A percentile compares a stretch with the other conserved stretches of the same genome.
phyloP scores from a whole-genome alignment of 1,140 invertebrate genomes.

The Hirudo medicinalis region DNA sequence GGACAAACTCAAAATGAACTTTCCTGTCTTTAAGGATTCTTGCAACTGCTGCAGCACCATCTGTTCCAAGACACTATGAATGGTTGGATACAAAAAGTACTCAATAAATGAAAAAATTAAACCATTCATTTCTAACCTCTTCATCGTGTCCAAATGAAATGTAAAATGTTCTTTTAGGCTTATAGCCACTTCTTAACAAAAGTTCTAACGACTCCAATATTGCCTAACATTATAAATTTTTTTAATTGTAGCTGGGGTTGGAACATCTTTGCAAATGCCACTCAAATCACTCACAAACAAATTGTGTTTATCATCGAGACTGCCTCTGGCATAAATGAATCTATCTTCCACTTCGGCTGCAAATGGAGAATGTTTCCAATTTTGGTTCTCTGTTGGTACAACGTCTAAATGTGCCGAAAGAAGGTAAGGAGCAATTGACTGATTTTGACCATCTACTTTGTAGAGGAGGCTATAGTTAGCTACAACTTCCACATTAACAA shows the following conservation, averaged over 20 bases:
- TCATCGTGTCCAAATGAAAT: slow-evolving; percentile 53
- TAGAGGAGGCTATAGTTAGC: slow-evolving; percentile 46
- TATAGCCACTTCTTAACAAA: slow-evolving; percentile 37
- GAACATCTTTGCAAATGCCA: background rate
- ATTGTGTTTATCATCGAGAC: slow-evolving; percentile 47
- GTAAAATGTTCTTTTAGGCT: slow-evolving; percentile 45
- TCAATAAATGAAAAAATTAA: too few species aligned
- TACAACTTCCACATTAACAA: slow-evolving; percentile 40
- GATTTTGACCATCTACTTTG: slow-evolving; percentile 34
- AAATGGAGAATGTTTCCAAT: slow-evolving; percentile 47
- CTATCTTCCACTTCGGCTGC: slow-evolving; percentile 42
- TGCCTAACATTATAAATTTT: slow-evolving; percentile 36
- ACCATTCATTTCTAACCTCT: slow-evolving; percentile 39
- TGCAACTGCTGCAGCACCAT: slow-evolving; percentile 42
- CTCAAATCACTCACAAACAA: slow-evolving; percentile 40
- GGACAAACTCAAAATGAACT: slow-evolving; percentile 45
- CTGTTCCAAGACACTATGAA: slow-evolving; percentile 36
- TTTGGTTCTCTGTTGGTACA: slow-evolving; percentile 44
- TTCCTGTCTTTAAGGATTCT: slow-evolving; percentile 34
- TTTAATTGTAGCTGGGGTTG: slow-evolving; percentile 16
- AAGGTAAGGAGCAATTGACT: slow-evolving; percentile 43
- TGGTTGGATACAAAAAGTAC: too few species aligned
- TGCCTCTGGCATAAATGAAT: slow-evolving; percentile 47
- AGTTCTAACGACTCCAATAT: slow-evolving; percentile 48
- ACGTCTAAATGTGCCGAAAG: slow-evolving; percentile 49